Evolutionary conservation across 1,140 invertebrate genomes (phyloP).

Genomic region (Chionoecetes opilio): DNA sequence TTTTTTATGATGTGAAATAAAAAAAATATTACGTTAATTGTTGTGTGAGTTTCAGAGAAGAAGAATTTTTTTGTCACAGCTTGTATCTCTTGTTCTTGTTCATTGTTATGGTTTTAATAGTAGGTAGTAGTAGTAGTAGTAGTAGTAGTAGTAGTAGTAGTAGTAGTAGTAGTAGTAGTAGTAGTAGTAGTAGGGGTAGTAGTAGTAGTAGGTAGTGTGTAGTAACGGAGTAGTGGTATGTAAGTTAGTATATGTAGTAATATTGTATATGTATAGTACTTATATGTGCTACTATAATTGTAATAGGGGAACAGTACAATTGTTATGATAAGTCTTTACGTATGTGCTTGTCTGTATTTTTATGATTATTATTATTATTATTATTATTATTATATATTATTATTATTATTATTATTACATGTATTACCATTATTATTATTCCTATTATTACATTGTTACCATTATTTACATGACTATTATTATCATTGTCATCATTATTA

Average conservation of each 20-base stretch:
- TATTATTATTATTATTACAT: too few species aligned
- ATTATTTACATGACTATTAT: too few species aligned
- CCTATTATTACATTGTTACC: too few species aligned
- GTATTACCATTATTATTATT: too few species aligned
- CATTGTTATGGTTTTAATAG: neutral
- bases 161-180: slow-evolving; percentile 31
- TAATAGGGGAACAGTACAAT: neutral
- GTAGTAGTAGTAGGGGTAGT: slow-evolving; percentile 8
- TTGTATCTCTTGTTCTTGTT: neutral
- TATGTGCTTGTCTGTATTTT: too few species aligned
- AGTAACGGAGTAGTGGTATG: neutral
- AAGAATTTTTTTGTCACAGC: neutral
- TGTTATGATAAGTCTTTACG: too few species aligned
- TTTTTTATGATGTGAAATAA: too few species aligned
- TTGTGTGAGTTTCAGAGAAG: neutral
- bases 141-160: neutral
- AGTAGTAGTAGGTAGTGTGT: neutral
- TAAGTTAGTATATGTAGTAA: neutral
- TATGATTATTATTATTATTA: too few species aligned
- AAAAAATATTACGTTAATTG: too few species aligned
- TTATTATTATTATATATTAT: too few species aligned
- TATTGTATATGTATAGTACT: neutral
- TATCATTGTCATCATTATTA: too few species aligned
- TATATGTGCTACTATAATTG: neutral
- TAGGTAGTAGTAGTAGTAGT: neutral